These are phyloP conservation scores for Gyps fulvus DNA, from an alignment of 2,113 vertebrate species.

Conservation along the genomic window DNA sequence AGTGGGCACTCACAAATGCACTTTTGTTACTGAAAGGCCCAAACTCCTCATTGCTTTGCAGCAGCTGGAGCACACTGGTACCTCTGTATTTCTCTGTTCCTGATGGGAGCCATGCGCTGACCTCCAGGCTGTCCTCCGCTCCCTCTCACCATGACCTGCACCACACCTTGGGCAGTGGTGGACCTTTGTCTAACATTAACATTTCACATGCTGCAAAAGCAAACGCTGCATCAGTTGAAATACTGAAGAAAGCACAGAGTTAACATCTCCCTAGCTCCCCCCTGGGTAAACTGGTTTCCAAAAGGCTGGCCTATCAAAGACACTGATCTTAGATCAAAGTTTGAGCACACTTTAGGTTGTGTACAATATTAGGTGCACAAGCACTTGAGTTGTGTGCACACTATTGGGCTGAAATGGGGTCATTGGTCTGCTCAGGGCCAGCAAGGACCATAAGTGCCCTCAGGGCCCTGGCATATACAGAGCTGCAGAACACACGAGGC, in stretches of 20 bases:
- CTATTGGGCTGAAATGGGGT: neutral
- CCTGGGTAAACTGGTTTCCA: neutral
- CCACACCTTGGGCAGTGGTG: neutral
- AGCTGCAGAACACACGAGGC: neutral
- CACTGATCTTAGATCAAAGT: neutral
- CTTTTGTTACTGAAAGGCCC: neutral
- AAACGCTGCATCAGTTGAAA: neutral
- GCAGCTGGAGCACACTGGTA: neutral
- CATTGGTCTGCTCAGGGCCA: neutral
- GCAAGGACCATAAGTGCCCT: neutral
- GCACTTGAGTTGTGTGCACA: rapidly evolving
- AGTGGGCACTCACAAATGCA: neutral
- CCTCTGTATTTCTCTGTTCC: neutral
- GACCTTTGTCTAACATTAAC: neutral
- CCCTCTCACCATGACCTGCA: neutral
- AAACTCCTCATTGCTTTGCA: neutral
- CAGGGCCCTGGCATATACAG: neutral
- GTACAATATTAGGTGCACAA: neutral
- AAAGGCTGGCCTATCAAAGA: neutral
- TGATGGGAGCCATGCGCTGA: neutral
- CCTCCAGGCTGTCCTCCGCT: neutral
- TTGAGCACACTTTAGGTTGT: neutral
- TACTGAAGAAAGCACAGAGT: neutral
- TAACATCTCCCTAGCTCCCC: neutral
- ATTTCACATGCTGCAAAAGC: neutral